Percentiles rank a stretch among this genome's conserved stretches.
Conservation (phyloP, 2,113 vertebrate genomes). For the Machaerirhynchus nigripectus region DNA sequence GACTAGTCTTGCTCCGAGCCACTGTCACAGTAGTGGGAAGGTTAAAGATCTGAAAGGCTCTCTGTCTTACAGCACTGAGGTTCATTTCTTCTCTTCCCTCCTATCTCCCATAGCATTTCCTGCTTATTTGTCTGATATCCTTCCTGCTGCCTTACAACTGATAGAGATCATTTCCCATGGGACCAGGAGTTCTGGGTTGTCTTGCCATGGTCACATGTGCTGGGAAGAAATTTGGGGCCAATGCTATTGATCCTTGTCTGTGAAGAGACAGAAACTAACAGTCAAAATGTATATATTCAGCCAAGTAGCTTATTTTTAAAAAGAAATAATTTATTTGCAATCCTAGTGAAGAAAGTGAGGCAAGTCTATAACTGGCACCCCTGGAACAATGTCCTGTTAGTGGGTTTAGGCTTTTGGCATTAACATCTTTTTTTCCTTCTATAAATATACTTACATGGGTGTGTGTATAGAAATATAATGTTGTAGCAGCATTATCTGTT, state of each 20-base stretch:
- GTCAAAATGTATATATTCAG: background rate
- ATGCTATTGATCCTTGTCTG: background rate
- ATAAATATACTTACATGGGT: accelerated
- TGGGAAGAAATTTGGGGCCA: background rate
- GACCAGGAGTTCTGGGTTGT: background rate
- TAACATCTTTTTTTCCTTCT: background rate
- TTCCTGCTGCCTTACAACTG: background rate
- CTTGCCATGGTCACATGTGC: background rate
- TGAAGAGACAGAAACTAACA: background rate
- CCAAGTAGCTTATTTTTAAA: background rate
- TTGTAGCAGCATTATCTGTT: background rate
- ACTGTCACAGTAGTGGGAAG: background rate
- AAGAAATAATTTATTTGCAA: accelerated
- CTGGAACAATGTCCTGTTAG: background rate
- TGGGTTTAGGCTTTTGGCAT: background rate
- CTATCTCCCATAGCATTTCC: background rate
- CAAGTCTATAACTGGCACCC: background rate
- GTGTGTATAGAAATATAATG: accelerated
- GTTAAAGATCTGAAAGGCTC: background rate
- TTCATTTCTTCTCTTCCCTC: background rate
- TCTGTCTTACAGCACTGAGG: background rate
- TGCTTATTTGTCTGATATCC: background rate
- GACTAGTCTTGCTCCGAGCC: background rate
- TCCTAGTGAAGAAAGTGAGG: background rate
- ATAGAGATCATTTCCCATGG: background rate